A percentile compares a stretch with the other conserved stretches of the same genome.
Conservation (phyloP, 1,140 invertebrate species). For the Yoshiicerus persimilis region DNA sequence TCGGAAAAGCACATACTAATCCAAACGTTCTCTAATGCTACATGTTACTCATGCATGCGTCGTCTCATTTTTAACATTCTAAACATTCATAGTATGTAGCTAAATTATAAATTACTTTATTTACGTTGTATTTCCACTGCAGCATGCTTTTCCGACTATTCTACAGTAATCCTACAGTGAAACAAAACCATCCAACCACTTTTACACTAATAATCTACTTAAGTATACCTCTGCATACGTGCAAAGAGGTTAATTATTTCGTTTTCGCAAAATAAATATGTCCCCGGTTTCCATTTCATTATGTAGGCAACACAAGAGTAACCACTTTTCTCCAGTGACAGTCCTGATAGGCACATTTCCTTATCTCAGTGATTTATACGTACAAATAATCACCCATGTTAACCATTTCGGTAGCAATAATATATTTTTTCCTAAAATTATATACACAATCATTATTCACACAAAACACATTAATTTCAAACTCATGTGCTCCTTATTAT, state of each 20-base stretch:
- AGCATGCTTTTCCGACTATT: background rate
- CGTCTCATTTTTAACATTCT: background rate
- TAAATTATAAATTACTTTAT: background rate
- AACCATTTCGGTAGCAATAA: background rate
- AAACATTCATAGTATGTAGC: too few species aligned
- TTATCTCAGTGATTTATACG: background rate
- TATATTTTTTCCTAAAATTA: background rate
- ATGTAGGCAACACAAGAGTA: background rate
- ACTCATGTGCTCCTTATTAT: background rate
- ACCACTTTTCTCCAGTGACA: background rate
- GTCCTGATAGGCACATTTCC: background rate
- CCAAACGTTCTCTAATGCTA: background rate
- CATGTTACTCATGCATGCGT: background rate
- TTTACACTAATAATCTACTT: background rate
- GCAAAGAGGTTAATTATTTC: background rate
- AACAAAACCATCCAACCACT: background rate
- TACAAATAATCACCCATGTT: too few species aligned
- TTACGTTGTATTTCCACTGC: background rate
- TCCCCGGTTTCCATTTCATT: background rate
- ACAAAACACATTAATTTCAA: background rate
- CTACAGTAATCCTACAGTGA: background rate
- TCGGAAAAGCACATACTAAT: background rate
- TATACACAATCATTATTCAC: background rate
- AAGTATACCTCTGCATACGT: background rate
- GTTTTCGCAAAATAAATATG: background rate